phyloP scores from a whole-genome alignment of 2,797 vertebrate species.

The Pterois miles region DNA sequence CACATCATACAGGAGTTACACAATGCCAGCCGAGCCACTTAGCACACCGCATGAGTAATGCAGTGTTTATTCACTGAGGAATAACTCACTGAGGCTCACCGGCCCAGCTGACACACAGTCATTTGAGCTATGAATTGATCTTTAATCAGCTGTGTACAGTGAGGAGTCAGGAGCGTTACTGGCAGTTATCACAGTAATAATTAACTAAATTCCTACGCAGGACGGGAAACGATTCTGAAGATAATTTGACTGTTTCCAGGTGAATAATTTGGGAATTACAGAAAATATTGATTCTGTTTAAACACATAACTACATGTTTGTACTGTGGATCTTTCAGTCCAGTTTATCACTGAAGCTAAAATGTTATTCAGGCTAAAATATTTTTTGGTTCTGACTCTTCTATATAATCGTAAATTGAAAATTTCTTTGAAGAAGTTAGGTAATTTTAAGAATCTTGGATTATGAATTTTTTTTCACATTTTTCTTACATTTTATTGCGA shows the following conservation, averaged over 20 bases:
- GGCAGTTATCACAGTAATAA: background rate
- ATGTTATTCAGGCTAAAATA: no score
- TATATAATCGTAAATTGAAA: background rate
- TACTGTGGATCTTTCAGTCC: background rate
- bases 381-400: background rate
- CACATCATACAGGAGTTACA: constrained; percentile 60
- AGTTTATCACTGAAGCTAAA: no score
- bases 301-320: background rate
- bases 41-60: constrained; percentile 48
- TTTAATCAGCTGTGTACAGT: background rate
- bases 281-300: no score
- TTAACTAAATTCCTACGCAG: background rate
- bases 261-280: background rate
- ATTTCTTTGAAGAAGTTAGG: background rate
- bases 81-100: background rate
- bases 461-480: no score
- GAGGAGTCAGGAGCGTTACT: background rate
- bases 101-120: constrained; percentile 12
- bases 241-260: background rate
- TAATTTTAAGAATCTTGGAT: background rate
- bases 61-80: constrained; percentile 54
- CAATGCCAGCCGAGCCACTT: constrained; percentile 64
- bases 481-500: background rate
- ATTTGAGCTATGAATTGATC: constrained; percentile 15
- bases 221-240: background rate